phyloP scores from a whole-genome alignment of 1,140 invertebrate species.

The Cotesia glomerata region DNA sequence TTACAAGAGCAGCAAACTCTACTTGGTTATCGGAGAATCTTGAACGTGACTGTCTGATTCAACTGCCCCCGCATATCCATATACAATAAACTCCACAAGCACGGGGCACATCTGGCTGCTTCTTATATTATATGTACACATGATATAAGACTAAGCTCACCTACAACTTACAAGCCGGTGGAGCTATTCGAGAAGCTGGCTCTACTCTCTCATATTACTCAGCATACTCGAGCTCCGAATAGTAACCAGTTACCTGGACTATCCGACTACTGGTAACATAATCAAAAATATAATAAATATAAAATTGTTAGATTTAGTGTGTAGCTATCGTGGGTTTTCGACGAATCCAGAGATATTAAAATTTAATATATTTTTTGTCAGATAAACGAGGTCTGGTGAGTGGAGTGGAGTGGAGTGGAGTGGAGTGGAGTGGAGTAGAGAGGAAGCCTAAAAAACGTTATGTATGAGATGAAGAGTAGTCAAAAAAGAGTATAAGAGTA shows the following conservation, averaged over 20 bases:
- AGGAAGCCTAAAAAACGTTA: not conserved
- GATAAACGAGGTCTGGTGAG: not conserved
- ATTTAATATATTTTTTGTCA: not conserved
- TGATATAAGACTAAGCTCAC: slow-evolving; percentile 6
- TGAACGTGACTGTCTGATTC: slow-evolving; percentile 27
- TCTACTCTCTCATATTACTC: too few relatives aligned
- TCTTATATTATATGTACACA: not conserved
- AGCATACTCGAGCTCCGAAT: too few relatives aligned
- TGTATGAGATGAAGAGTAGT: too few relatives aligned
- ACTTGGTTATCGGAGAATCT: slow-evolving; percentile 17
- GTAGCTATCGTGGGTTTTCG: not conserved
- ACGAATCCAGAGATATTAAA: not conserved
- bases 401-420: too few relatives aligned
- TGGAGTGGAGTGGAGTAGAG: too few relatives aligned
- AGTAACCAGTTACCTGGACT: not conserved
- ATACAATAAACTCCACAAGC: not conserved
- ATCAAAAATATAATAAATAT: not conserved
- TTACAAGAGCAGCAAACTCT: not conserved
- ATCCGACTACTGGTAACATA: not conserved
- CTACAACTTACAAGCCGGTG: not conserved
- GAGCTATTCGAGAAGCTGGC: too few relatives aligned
- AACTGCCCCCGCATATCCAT: slow-evolving; percentile 27
- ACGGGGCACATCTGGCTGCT: slow-evolving; percentile 16
- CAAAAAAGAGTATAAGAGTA: not conserved
- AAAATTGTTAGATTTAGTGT: not conserved